Evolutionary conservation across 2,113 vertebrate species (phyloP).

Genomic region (Glaucomys volans): DNA sequence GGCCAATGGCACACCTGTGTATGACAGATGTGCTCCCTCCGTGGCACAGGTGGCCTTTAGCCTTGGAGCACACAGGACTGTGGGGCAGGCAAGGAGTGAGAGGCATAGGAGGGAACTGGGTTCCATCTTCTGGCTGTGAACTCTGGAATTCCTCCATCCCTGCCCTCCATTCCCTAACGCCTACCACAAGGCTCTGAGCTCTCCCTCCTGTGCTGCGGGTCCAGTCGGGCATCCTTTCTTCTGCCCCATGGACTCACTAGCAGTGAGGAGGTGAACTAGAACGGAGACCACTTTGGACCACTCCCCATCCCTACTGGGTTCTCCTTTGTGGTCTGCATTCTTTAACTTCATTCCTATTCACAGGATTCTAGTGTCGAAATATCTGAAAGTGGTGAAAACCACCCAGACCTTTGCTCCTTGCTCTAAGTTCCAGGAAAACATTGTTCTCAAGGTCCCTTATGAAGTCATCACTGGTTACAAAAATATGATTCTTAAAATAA

Average conservation of each 20-base stretch:
- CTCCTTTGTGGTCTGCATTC: neutral
- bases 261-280: neutral
- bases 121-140: neutral
- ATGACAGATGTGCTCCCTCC: too few species aligned
- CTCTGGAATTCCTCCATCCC: neutral
- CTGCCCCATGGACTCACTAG: too few species aligned
- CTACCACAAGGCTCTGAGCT: neutral
- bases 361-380: neutral
- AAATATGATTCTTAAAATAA: neutral
- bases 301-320: neutral
- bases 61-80: too few species aligned
- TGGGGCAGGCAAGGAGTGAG: neutral
- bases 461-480: neutral
- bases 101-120: neutral
- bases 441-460: neutral
- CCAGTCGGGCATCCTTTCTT: neutral
- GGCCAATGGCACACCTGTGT: neutral
- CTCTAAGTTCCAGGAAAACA: neutral
- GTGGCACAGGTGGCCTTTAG: too few species aligned
- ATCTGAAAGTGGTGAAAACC: neutral
- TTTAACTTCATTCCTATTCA: neutral
- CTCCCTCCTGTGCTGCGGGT: neutral
- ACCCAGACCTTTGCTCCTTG: neutral
- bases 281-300: neutral
- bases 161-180: too few species aligned